phyloP scores from a whole-genome alignment of 1,140 invertebrate genomes.

The Trachymyrmex cornetzi region DNA sequence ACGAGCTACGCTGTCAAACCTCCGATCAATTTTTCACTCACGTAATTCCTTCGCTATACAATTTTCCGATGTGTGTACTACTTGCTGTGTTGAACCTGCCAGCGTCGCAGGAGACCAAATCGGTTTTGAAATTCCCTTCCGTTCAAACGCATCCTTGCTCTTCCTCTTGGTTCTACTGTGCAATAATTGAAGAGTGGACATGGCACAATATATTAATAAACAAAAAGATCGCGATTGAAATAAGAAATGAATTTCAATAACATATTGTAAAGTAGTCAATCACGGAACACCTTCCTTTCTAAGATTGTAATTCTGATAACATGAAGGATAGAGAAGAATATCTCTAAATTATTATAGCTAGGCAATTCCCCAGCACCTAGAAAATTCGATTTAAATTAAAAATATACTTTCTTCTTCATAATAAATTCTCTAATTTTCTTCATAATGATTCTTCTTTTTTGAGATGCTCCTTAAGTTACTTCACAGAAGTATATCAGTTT shows the following conservation, averaged over 20 bases:
- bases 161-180: background rate
- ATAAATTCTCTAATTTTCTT: constrained; percentile 30
- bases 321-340: background rate
- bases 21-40: constrained; percentile 79
- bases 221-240: background rate
- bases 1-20: constrained; percentile 64
- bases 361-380: background rate
- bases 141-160: constrained; percentile 6
- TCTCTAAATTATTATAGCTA: background rate
- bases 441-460: constrained; percentile 21
- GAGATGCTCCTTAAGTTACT: constrained; percentile 1
- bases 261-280: background rate
- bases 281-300: background rate
- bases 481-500: constrained; percentile 32
- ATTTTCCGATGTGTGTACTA: constrained; percentile 61
- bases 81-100: constrained; percentile 52
- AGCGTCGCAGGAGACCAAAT: constrained; percentile 42
- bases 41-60: constrained; percentile 58
- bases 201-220: background rate
- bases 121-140: background rate
- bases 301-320: background rate
- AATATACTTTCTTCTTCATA: background rate
- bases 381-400: constrained; percentile 45
- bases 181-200: background rate
- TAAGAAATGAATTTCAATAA: background rate